phyloP scores from a whole-genome alignment of 2,888 invertebrate genomes.

The Cotesia congregata region DNA sequence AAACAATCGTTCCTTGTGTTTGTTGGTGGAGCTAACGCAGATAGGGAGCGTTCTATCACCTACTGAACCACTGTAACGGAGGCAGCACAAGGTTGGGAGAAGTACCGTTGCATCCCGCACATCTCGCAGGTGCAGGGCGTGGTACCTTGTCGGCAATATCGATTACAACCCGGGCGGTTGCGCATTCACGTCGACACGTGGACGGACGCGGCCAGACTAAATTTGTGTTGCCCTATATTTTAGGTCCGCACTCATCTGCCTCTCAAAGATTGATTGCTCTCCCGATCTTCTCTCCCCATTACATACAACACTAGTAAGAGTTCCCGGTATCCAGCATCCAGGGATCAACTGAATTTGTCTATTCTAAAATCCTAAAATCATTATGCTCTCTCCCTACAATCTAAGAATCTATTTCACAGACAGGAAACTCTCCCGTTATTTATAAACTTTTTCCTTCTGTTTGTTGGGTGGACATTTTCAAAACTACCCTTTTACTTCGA shows the following conservation, averaged over 20 bases:
- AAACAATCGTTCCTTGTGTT: background rate
- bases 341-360: slow-evolving; percentile 28
- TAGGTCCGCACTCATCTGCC: slow-evolving; percentile 68
- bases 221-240: slow-evolving; percentile 69
- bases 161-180: slow-evolving; percentile 69
- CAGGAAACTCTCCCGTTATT: too few species aligned
- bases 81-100: slow-evolving; percentile 48
- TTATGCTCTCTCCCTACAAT: background rate
- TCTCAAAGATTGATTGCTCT: slow-evolving; percentile 69
- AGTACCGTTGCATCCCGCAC: slow-evolving; percentile 63
- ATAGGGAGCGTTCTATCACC: background rate
- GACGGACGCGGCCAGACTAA: slow-evolving; percentile 66
- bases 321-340: background rate
- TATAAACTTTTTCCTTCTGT: too few species aligned
- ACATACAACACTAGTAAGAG: background rate
- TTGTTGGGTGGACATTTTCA: too few species aligned
- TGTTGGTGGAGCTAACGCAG: background rate
- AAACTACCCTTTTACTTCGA: too few species aligned
- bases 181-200: slow-evolving; percentile 69
- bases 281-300: slow-evolving; percentile 38
- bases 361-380: background rate
- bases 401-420: too few species aligned
- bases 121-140: slow-evolving; percentile 69
- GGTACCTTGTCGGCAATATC: slow-evolving; percentile 70
- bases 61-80: background rate